A percentile compares a stretch with the other conserved stretches of the same genome.
Evolutionary conservation across 1,140 invertebrate species (phyloP).

Genomic region (Caenorhabditis latens): DNA sequence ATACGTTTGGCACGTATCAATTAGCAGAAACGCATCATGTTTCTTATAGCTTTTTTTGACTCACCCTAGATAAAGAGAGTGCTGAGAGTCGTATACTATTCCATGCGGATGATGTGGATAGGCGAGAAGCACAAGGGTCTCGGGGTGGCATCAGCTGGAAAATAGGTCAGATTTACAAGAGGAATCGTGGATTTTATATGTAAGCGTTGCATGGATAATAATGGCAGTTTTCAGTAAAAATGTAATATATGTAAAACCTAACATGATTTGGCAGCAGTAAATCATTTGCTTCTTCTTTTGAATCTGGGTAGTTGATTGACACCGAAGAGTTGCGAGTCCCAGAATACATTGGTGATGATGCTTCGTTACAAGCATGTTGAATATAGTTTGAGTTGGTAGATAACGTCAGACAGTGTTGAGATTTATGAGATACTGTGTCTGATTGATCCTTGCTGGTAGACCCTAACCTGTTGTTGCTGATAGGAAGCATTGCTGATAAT

Average conservation of each 20-base stretch:
- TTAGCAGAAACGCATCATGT: neutral
- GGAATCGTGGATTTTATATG: no score
- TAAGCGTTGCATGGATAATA: no score
- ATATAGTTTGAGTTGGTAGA: slow-evolving; percentile 6
- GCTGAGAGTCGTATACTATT: slow-evolving; percentile 14
- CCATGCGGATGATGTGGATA: slow-evolving; percentile 37
- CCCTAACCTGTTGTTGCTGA: neutral
- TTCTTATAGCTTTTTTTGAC: neutral
- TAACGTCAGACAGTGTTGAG: neutral
- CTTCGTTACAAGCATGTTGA: neutral
- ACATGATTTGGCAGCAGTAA: neutral
- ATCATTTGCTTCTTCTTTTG: slow-evolving; percentile 3
- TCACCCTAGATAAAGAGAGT: slow-evolving; percentile 24
- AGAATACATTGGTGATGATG: neutral
- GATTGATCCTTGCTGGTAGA: neutral
- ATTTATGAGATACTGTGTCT: neutral
- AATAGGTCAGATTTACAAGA: neutral
- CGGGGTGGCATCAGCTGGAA: slow-evolving; percentile 24
- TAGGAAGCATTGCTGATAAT: neutral
- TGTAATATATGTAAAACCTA: neutral
- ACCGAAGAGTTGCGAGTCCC: neutral
- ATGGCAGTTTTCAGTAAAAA: no score
- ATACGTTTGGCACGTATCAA: neutral
- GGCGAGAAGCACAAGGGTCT: slow-evolving; percentile 7
- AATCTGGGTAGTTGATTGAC: slow-evolving; percentile 1